Evolutionary conservation across 2,797 vertebrate genomes (phyloP).

Genomic region (Syndactyla subalaris): DNA sequence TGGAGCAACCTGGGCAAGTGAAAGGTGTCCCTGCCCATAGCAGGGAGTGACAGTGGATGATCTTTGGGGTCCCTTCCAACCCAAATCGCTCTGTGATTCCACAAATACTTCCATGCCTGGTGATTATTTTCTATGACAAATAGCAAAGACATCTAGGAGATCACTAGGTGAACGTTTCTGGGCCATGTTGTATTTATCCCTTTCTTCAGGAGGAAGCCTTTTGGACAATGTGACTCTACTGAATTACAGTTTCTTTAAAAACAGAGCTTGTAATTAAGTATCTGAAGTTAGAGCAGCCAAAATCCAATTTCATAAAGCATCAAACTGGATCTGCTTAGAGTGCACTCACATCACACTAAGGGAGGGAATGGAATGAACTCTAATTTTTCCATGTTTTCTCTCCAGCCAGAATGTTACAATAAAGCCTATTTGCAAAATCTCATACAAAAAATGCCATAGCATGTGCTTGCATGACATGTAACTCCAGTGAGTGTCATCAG

Average conservation of each 20-base stretch:
- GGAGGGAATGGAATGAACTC: neutral
- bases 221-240: neutral
- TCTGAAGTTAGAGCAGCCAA: conserved; percentile 53
- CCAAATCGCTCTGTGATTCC: neutral
- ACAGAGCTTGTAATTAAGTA: conserved; percentile 46
- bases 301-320: conserved; percentile 57
- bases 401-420: neutral
- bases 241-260: conserved; percentile 35
- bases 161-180: neutral
- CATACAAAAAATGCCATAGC: neutral
- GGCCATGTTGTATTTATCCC: accelerated
- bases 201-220: neutral
- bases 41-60: accelerated
- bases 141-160: neutral
- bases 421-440: neutral
- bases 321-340: conserved; percentile 25
- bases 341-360: conserved; percentile 7
- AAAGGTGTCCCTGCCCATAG: neutral
- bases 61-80: too few species aligned
- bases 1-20: accelerated
- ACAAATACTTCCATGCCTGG: neutral
- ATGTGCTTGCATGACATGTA: neutral
- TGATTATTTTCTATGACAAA: neutral
- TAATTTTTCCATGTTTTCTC: neutral
- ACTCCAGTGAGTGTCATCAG: neutral